A percentile compares a stretch with the other conserved stretches of the same genome.
These are phyloP conservation scores for Propithecus coquereli DNA, from an alignment of 2,113 vertebrate genomes.

Conservation along the genomic window DNA sequence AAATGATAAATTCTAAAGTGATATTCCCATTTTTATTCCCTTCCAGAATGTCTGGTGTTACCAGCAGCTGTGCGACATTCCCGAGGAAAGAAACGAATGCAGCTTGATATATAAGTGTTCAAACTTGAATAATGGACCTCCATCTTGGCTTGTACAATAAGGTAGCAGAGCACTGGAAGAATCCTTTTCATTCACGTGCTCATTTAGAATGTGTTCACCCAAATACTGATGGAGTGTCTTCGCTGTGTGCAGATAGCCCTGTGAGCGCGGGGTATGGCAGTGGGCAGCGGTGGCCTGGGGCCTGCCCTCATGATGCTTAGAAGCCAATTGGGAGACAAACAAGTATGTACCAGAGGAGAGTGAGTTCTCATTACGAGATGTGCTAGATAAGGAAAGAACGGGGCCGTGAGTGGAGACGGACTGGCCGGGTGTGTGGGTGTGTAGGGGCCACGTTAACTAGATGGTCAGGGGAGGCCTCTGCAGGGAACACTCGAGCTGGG, in stretches of 20 bases:
- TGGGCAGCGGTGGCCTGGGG: background rate
- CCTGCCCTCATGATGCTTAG: rapidly evolving
- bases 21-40: background rate
- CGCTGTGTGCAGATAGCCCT: background rate
- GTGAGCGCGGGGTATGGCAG: background rate
- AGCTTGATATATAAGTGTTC: background rate
- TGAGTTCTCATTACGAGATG: background rate
- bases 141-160: background rate
- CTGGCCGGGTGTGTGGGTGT: background rate
- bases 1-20: background rate
- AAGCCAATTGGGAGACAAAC: rapidly evolving
- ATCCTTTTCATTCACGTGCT: background rate
- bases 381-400: background rate
- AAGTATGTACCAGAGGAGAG: background rate
- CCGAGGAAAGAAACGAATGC: background rate
- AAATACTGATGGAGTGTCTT: background rate
- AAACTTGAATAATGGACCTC: background rate
- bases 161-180: no score
- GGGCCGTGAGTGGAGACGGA: background rate
- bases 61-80: background rate
- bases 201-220: background rate
- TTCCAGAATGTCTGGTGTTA: background rate
- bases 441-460: background rate
- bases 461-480: background rate
- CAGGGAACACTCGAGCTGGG: background rate